Evolutionary conservation across 2,888 invertebrate species (phyloP).

Genomic region (Seira musarum): DNA sequence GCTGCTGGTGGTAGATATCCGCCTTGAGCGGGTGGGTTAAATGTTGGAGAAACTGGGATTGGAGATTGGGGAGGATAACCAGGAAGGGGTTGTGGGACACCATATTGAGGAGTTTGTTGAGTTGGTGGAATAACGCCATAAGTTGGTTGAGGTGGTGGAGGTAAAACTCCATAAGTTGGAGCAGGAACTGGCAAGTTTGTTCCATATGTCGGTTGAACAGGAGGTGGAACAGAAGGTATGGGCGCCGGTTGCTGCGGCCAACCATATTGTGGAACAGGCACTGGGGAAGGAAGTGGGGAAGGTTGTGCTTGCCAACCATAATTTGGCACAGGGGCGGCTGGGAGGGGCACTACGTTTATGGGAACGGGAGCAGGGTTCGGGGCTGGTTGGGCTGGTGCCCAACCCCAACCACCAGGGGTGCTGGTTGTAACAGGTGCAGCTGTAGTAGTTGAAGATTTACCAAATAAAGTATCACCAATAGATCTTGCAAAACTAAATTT

Average conservation of each 20-base stretch:
- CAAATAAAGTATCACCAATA: constrained; percentile 23
- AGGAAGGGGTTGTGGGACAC: not conserved
- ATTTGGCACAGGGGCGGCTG: constrained; percentile 15
- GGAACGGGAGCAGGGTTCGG: not conserved
- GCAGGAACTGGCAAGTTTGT: constrained; percentile 4
- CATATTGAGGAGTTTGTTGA: not conserved
- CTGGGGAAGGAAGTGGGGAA: constrained; percentile 20
- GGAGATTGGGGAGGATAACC: constrained; percentile 2
- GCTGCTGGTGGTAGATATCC: not conserved
- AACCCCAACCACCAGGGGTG: constrained; percentile 4
- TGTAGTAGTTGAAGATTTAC: constrained; percentile 12
- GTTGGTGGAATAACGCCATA: constrained; percentile 21
- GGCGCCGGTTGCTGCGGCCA: constrained; percentile 1
- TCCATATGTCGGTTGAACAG: constrained; percentile 13
- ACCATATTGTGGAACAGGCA: constrained; percentile 13
- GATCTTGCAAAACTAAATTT: constrained; percentile 24
- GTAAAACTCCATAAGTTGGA: not conserved
- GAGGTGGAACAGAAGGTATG: not conserved
- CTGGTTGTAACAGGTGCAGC: not conserved
- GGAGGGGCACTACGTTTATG: not conserved
- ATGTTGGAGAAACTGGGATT: not conserved
- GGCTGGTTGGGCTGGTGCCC: not conserved
- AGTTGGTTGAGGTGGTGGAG: constrained; percentile 7
- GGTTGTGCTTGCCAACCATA: constrained; percentile 32
- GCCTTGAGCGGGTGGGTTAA: not conserved